Evolutionary conservation across 1,140 invertebrate species (phyloP).

Genomic region (Adoxophyes honmai): DNA sequence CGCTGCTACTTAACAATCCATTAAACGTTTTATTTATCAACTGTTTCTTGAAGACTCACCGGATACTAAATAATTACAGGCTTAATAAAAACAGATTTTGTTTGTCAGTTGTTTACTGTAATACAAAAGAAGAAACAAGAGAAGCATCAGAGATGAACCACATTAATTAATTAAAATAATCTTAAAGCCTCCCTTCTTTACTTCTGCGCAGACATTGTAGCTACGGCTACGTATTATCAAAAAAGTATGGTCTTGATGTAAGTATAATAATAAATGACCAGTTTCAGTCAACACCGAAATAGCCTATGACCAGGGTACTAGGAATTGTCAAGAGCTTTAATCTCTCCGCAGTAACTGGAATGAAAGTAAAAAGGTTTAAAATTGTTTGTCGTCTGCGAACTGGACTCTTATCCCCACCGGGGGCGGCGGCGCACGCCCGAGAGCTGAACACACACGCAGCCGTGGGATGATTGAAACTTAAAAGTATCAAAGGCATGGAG

Average conservation of each 20-base stretch:
- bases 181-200: background rate
- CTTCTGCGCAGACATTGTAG: background rate
- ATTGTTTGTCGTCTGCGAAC: background rate
- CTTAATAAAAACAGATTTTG: too few relatives aligned
- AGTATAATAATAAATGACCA: background rate
- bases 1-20: background rate
- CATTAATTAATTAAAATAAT: background rate
- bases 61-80: background rate
- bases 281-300: background rate
- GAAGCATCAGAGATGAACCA: background rate
- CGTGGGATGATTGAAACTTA: background rate
- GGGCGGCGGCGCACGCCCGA: background rate
- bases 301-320: background rate
- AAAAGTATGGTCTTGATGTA: background rate
- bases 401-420: background rate
- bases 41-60: background rate
- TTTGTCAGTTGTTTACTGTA: too few relatives aligned
- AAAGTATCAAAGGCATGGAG: background rate
- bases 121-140: too few relatives aligned
- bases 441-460: background rate
- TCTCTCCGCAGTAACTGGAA: background rate
- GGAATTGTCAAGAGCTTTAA: background rate
- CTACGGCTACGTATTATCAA: background rate
- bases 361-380: background rate
- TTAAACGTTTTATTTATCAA: background rate